phyloP scores from a whole-genome alignment of 2,888 invertebrate genomes.

The Drosophila phalerata region DNA sequence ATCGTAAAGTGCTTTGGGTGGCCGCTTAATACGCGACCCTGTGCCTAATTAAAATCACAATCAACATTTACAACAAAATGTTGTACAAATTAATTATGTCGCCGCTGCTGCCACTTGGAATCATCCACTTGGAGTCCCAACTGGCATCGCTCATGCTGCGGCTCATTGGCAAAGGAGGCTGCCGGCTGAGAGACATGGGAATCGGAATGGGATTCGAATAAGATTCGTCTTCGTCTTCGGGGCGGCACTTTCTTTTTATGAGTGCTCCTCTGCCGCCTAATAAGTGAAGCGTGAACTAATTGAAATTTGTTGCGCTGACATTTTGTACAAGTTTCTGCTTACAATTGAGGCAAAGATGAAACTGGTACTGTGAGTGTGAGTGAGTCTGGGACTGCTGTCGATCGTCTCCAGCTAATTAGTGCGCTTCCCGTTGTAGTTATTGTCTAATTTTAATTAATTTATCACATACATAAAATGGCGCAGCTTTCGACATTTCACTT shows the following conservation, averaged over 20 bases:
- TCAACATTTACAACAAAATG: constrained; percentile 64
- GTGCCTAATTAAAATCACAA: constrained; percentile 71
- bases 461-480: constrained; percentile 79
- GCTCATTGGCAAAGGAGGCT: constrained; percentile 49
- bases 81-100: constrained; percentile 76
- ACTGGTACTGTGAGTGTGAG: neutral
- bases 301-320: constrained; percentile 83
- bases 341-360: constrained; percentile 30
- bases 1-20: constrained; percentile 61
- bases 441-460: constrained; percentile 80
- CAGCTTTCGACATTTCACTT: constrained; percentile 50
- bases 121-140: constrained; percentile 25
- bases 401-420: constrained; percentile 76
- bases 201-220: constrained; percentile 30
- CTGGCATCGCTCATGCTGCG: constrained; percentile 55
- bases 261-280: constrained; percentile 57
- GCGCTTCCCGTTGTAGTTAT: constrained; percentile 74
- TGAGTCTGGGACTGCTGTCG: constrained; percentile 49
- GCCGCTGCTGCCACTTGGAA: constrained; percentile 32
- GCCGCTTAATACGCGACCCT: constrained; percentile 64
- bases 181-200: constrained; percentile 42
- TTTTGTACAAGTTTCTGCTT: constrained; percentile 73
- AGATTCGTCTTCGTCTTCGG: constrained; percentile 20
- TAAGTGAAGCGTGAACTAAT: constrained; percentile 84
- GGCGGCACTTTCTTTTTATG: constrained; percentile 79